phyloP scores from a whole-genome alignment of 2,113 vertebrate species.

The Menidia beryllina region DNA sequence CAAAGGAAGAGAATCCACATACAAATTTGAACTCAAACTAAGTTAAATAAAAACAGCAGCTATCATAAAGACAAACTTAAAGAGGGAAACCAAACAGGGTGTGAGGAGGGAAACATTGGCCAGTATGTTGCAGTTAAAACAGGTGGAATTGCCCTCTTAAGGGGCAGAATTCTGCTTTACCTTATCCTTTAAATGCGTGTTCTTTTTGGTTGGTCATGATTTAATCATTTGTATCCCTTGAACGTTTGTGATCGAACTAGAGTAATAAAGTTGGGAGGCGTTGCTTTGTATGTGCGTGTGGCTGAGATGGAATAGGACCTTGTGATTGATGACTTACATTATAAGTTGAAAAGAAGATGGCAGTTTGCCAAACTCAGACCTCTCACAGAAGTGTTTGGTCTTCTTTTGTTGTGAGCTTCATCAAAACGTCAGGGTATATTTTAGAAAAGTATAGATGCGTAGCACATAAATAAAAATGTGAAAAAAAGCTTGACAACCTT shows the following conservation, averaged over 20 bases:
- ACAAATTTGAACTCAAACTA: neutral
- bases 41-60: neutral
- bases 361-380: too few species aligned
- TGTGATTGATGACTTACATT: neutral
- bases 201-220: slow-evolving; percentile 1
- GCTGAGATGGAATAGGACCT: neutral
- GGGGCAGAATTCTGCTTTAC: slow-evolving; percentile 10
- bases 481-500: too few species aligned
- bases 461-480: too few species aligned
- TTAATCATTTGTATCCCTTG: neutral
- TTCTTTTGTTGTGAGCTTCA: too few species aligned
- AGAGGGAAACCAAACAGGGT: neutral
- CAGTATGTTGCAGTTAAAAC: neutral
- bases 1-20: neutral
- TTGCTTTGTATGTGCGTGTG: neutral
- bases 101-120: neutral
- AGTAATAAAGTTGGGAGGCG: neutral
- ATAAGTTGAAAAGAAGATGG: neutral
- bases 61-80: neutral
- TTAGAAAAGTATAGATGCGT: neutral
- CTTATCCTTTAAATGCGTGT: neutral
- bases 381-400: neutral
- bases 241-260: neutral
- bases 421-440: too few species aligned
- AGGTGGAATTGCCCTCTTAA: slow-evolving; percentile 3